A percentile compares a stretch with the other conserved stretches of the same genome.
Conservation (phyloP, 2,797 vertebrate genomes). For the Tauraco hartlaubi region DNA sequence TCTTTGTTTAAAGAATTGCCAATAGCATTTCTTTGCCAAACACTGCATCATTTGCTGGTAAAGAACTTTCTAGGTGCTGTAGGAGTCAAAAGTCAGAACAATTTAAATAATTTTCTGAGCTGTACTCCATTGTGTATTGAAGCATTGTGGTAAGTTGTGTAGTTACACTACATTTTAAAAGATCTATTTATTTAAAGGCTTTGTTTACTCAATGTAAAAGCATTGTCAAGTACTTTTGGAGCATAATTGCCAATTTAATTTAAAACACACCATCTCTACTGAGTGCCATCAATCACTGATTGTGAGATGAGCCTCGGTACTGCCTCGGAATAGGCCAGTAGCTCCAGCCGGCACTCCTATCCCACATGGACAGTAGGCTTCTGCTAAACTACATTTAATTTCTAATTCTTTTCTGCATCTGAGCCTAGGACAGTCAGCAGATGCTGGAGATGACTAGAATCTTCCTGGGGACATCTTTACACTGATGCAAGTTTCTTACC, state of each 20-base stretch:
- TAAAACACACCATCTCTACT: neutral
- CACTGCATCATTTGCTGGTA: neutral
- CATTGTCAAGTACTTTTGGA: neutral
- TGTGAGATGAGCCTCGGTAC: neutral
- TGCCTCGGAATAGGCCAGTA: neutral
- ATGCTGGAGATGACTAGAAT: constrained; percentile 6
- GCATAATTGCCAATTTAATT: neutral
- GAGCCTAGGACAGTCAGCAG: constrained; percentile 17
- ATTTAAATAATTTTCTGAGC: neutral
- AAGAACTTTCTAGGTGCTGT: neutral
- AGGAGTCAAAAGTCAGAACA: neutral
- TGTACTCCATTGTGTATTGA: neutral
- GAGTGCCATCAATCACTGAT: neutral
- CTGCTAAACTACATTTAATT: neutral
- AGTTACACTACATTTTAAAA: neutral
- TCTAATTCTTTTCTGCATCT: neutral
- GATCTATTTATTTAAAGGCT: neutral
- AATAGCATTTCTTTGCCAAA: neutral
- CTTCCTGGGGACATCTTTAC: neutral
- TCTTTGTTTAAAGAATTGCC: neutral
- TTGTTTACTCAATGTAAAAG: neutral
- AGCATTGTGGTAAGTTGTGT: neutral
- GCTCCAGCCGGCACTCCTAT: neutral
- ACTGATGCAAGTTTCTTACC: neutral
- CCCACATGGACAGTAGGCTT: neutral